Conservation (phyloP, 1,140 invertebrate species). For the Steinernema feltiae region DNA sequence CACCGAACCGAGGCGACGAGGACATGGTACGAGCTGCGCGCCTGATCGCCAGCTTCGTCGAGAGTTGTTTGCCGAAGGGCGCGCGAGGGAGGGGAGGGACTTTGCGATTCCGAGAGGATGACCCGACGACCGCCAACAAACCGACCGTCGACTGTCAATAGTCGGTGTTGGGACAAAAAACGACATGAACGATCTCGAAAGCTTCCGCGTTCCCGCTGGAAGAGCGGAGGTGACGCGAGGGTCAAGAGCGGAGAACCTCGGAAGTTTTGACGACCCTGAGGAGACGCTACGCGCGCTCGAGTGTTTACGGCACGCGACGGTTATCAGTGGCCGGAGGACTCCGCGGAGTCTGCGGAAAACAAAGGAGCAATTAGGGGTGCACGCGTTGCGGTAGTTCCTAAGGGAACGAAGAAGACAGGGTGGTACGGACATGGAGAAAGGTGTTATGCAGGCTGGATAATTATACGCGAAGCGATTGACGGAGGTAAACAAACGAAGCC, state of each 20-base stretch:
- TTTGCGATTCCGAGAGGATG: background rate
- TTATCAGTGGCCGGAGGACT: background rate
- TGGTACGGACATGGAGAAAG: background rate
- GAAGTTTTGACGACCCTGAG: background rate
- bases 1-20: background rate
- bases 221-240: background rate
- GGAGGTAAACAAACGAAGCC: background rate
- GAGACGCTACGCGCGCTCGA: background rate
- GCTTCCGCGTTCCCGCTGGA: conserved; percentile 8
- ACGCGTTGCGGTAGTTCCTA: background rate
- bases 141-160: background rate
- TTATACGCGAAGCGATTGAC: background rate
- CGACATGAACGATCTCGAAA: background rate
- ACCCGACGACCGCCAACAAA: background rate
- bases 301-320: background rate
- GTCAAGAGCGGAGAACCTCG: background rate
- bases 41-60: conserved; percentile 11
- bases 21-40: background rate
- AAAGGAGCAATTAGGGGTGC: conserved; percentile 6
- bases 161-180: conserved; percentile 13
- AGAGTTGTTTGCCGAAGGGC: conserved; percentile 8
- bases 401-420: background rate
- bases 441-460: background rate
- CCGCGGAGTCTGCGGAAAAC: background rate
- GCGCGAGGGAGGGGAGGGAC: background rate